phyloP scores from a whole-genome alignment of 2,113 vertebrate species.

The Patagioenas fasciata region DNA sequence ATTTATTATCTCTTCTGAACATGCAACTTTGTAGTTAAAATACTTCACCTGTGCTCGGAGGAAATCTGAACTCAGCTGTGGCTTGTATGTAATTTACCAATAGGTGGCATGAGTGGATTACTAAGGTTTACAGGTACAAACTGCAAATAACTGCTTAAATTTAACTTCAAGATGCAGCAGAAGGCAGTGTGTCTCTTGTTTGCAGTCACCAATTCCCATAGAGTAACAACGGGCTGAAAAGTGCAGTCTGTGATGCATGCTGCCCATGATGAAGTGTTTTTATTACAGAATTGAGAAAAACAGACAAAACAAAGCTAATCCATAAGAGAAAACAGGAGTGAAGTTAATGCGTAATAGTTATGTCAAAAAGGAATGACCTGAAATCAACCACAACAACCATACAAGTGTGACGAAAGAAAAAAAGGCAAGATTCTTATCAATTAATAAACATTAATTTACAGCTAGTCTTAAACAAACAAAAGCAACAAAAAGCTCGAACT shows the following conservation, averaged over 20 bases:
- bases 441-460: not conserved
- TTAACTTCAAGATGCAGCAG: not conserved
- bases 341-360: not conserved
- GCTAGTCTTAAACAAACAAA: not conserved
- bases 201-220: not conserved
- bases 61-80: not conserved
- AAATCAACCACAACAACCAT: not conserved
- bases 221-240: not conserved
- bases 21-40: not conserved
- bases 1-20: not conserved
- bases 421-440: not conserved
- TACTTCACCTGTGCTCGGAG: not conserved
- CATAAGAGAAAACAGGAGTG: no score
- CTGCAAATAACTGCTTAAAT: not conserved
- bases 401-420: not conserved
- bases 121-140: not conserved
- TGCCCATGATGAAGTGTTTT: not conserved
- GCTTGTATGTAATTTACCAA: not conserved
- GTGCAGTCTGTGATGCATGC: not conserved
- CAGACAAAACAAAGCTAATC: not conserved
- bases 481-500: not conserved
- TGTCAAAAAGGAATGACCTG: not conserved
- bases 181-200: not conserved
- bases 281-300: not conserved
- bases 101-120: conserved; percentile 70